A percentile compares a stretch with the other conserved stretches of the same genome.
These are phyloP conservation scores for Saimiri boliviensis DNA, from an alignment of 2,113 vertebrate species.

Conservation along the genomic window DNA sequence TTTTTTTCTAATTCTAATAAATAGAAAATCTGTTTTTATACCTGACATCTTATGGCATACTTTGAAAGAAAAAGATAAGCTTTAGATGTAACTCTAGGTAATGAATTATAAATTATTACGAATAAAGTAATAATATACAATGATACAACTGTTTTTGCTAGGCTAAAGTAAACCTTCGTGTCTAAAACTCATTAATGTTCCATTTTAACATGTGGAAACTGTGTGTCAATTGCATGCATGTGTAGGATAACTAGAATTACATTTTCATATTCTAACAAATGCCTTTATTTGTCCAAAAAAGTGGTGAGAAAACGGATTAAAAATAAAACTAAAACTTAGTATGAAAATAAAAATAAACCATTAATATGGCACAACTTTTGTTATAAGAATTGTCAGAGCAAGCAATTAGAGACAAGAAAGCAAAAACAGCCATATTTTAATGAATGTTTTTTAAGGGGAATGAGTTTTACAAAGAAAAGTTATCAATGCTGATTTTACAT, in stretches of 20 bases:
- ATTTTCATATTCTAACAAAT: neutral
- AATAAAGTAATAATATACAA: neutral
- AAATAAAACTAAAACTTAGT: neutral
- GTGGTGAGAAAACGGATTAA: neutral
- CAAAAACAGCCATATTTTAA: neutral
- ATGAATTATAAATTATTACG: neutral
- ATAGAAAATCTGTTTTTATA: neutral
- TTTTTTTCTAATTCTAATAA: neutral
- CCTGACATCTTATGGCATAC: neutral
- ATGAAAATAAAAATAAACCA: neutral
- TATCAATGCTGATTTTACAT: constrained; percentile 33
- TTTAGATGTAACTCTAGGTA: neutral
- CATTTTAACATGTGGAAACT: constrained; percentile 11
- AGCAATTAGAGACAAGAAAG: neutral
- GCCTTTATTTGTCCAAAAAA: neutral
- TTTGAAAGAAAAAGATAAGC: neutral
- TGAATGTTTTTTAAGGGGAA: constrained; percentile 15
- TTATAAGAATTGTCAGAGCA: neutral
- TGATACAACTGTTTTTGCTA: neutral
- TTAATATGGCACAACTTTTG: neutral
- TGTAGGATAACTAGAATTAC: neutral
- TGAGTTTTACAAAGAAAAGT: neutral
- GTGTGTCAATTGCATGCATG: neutral
- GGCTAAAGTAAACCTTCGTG: neutral
- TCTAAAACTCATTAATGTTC: neutral